Conservation (phyloP, 2,888 invertebrate species). For the Argyra leucocephala region DNA sequence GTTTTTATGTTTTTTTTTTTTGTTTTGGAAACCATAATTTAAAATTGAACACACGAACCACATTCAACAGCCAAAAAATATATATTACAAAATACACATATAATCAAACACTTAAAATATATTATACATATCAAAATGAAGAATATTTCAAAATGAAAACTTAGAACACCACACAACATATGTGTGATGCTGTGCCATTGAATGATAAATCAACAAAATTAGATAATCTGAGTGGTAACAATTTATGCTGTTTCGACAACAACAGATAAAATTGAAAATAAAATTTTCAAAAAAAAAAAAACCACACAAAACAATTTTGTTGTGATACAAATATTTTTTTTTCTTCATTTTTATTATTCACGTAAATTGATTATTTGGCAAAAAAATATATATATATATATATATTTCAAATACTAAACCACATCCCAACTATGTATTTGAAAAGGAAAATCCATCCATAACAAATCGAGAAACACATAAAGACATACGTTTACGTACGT, state of each 20-base stretch:
- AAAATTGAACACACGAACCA: background rate
- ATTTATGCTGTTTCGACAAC: background rate
- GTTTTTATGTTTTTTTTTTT: no score
- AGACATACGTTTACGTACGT: no score
- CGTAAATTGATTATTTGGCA: constrained; percentile 1
- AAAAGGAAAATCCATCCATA: no score
- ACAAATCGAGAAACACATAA: no score
- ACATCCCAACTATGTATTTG: background rate
- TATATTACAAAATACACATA: background rate
- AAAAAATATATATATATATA: background rate
- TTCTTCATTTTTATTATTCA: background rate
- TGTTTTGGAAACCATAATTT: background rate
- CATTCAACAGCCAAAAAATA: background rate
- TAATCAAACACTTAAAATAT: background rate
- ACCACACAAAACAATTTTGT: background rate
- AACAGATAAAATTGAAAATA: no score
- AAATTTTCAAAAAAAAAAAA: background rate
- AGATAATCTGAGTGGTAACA: no score
- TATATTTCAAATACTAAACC: background rate
- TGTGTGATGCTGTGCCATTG: background rate
- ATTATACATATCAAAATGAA: no score
- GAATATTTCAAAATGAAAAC: background rate
- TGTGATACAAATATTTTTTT: background rate
- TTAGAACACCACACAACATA: background rate
- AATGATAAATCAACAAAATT: background rate